Evolutionary conservation across 1,140 invertebrate genomes (phyloP), one percentile per base, ranked within the genome.

Genomic region (Gonatopus flavifemur): DNA sequence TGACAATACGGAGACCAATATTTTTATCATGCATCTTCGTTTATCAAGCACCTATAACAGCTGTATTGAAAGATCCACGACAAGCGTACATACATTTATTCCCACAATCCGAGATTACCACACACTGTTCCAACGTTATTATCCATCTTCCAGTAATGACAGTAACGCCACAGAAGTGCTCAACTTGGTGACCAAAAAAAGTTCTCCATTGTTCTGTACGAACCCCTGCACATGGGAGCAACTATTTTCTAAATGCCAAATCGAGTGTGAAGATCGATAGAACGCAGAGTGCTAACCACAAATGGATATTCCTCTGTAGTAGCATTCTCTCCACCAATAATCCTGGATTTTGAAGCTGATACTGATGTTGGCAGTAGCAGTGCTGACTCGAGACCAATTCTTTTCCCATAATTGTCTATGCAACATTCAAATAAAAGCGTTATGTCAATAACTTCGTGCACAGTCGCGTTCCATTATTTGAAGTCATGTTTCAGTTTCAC

Each of bases 261-360:
- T 56, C 42, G 24, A 30, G 19, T 15, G 40, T 62, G 49, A 57
- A 57, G 43, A 54, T 61, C 47, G 24, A 35, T 36, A 21, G 42
- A 25, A 32, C 43, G 33, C 15, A 9, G 49, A 49, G 51, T 54
- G n/a, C 82, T 82, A 31, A 78, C 72, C 72, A 80, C 78, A 66
- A 80, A 85, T 28, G 83, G 83, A 49, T 80, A 83, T 31, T 80
- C 66, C 15, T 77, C 65, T 25, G 85, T 80, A 12, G 62, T 65
- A 18, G 77, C 71, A 3, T 68, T 45, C 22, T 56, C 54, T n/a
- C 83, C 83, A 21, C 81, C 82, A 28, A 86, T 78, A 46, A 83
- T 80, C n/a, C 72, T 72, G 3, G 40, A 50, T 30, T 22, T 31
- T 8, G 15, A n/a, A 12, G 21, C 16, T 12, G 15, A 30, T 16